A percentile compares a stretch with the other conserved stretches of the same genome.
Evolutionary conservation across 92 coral and sea anemone species (phyloP).

Genomic region (Heliopora coerulea): DNA sequence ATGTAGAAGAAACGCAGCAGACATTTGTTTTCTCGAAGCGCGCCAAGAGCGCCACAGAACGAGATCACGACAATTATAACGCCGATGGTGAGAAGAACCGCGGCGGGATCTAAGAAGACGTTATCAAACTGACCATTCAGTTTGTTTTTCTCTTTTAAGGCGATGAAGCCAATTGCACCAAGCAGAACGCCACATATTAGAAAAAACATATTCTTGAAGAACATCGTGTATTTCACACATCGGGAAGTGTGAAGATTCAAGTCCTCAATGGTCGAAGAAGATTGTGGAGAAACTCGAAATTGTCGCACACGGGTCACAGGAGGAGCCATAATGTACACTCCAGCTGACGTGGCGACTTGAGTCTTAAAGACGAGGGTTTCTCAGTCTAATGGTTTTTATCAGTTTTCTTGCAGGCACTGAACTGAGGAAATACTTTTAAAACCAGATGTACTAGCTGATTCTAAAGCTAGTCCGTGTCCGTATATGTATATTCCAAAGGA

Average conservation of each 20-base stretch:
- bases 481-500: too few species aligned
- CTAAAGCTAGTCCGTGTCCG: too few species aligned
- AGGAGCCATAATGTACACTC: too few species aligned
- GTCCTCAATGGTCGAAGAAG: too few species aligned
- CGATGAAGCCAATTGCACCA: slow-evolving; percentile 74
- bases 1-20: slow-evolving; percentile 69
- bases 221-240: slow-evolving; percentile 79
- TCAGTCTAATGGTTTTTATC: too few species aligned
- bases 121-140: slow-evolving; percentile 77
- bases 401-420: too few species aligned
- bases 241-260: neutral
- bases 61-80: slow-evolving; percentile 71
- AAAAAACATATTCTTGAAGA: slow-evolving; percentile 85
- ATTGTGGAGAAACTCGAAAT: too few species aligned
- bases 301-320: too few species aligned
- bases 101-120: slow-evolving; percentile 90
- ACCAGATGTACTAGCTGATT: too few species aligned
- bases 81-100: slow-evolving; percentile 66
- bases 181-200: slow-evolving; percentile 74
- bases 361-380: too few species aligned
- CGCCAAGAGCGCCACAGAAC: slow-evolving; percentile 89
- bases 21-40: slow-evolving; percentile 87
- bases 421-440: too few species aligned
- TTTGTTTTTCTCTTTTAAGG: slow-evolving; percentile 78
- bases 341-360: neutral